Conservation (phyloP, 2,888 invertebrate genomes). For the Diaperis boleti region DNA sequence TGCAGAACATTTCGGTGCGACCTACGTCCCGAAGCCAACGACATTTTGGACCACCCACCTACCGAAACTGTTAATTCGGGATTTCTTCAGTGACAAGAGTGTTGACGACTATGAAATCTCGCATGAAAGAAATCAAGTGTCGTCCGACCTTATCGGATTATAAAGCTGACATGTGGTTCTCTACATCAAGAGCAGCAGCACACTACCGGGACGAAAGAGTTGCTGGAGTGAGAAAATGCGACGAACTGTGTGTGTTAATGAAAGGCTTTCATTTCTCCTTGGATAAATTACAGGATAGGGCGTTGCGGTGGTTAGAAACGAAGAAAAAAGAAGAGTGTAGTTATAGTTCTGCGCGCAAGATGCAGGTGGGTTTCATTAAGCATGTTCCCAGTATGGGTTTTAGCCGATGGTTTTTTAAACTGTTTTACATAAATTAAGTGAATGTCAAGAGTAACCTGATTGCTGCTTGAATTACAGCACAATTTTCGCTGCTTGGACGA, state of each 20-base stretch:
- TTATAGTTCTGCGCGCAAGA: not conserved
- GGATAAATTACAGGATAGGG: slow-evolving; percentile 20
- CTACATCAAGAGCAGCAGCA: not conserved
- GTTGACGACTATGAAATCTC: slow-evolving; percentile 4
- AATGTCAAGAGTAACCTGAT: not conserved
- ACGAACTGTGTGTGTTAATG: slow-evolving; percentile 7
- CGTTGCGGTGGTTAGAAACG: slow-evolving; percentile 7
- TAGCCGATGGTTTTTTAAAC: not conserved
- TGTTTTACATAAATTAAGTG: not conserved
- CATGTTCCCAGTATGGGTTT: not conserved
- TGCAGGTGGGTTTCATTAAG: not conserved
- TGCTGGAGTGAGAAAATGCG: slow-evolving; percentile 10
- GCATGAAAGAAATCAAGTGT: not conserved
- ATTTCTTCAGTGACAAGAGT: not conserved
- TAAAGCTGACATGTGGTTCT: not conserved
- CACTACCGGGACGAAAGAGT: slow-evolving; percentile 4
- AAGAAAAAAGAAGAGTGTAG: not conserved
- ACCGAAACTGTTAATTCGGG: not conserved
- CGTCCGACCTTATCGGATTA: slow-evolving; percentile 2
- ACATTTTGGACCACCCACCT: slow-evolving; percentile 10
- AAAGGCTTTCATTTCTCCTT: slow-evolving; percentile 17
- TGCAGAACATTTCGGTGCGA: no score
- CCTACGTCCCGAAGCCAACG: no score
- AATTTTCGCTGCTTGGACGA: not conserved
- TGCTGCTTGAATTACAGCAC: not conserved